Conservation (phyloP, 2,113 vertebrate species). For the Megalops atlanticus region DNA sequence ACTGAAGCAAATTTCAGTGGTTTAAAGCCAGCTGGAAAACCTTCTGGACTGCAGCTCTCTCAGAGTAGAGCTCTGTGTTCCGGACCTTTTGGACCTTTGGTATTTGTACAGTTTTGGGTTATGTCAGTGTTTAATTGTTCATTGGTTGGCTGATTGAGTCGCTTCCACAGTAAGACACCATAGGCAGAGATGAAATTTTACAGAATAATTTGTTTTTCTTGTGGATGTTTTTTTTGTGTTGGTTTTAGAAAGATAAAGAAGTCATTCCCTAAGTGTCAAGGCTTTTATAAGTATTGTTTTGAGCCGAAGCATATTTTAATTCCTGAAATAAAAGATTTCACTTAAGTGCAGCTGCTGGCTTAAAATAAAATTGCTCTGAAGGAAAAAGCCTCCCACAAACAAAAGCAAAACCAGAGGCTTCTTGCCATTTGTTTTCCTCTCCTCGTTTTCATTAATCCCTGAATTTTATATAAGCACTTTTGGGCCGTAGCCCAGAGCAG, state of each 20-base stretch:
- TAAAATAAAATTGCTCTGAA: neutral
- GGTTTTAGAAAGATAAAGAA: neutral
- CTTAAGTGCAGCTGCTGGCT: neutral
- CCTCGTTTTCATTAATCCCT: constrained; percentile 17
- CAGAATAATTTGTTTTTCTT: neutral
- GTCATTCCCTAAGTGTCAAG: too few relatives aligned
- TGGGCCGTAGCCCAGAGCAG: constrained; percentile 34
- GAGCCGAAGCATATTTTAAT: neutral
- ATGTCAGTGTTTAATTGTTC: neutral
- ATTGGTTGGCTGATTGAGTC: neutral
- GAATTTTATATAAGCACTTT: constrained; percentile 30
- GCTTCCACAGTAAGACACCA: neutral
- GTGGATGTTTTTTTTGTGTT: neutral
- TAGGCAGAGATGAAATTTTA: neutral
- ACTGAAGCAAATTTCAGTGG: neutral
- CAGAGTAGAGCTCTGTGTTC: too few relatives aligned
- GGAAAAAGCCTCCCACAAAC: constrained; percentile 8
- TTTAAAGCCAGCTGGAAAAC: neutral
- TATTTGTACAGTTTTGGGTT: neutral
- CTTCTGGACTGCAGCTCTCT: too few relatives aligned
- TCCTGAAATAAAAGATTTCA: neutral
- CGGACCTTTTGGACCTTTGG: too few relatives aligned
- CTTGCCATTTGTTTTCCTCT: constrained; percentile 8
- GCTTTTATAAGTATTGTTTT: neutral
- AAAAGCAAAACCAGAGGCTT: constrained; percentile 7